Conservation (phyloP, 2,113 vertebrate genomes). For the Elanus axillaris region DNA sequence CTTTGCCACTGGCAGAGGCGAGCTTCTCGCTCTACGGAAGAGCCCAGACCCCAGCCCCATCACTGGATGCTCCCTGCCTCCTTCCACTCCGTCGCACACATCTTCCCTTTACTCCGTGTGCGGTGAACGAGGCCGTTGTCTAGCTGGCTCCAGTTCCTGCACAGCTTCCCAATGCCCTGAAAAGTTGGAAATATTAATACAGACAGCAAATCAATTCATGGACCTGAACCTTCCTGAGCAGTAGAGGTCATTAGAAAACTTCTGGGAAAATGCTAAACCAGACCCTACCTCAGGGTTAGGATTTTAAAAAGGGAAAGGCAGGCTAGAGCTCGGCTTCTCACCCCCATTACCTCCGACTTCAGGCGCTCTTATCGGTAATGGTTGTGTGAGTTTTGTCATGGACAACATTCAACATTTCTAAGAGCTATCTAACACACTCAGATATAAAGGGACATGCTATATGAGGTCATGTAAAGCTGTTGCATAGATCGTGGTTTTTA, state of each 20-base stretch:
- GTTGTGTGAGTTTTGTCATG: not conserved
- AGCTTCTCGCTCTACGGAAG: fast-evolving
- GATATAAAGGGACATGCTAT: not conserved
- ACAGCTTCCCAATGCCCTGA: not conserved
- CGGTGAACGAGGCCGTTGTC: not conserved
- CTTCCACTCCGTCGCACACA: not conserved
- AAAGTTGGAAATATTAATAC: not conserved
- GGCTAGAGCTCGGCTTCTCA: not conserved
- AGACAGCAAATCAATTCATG: not conserved
- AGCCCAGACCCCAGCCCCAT: not conserved
- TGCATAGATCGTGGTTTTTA: not conserved
- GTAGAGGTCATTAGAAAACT: not conserved
- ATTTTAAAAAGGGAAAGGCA: not conserved
- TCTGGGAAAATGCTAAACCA: not conserved
- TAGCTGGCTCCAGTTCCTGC: not conserved
- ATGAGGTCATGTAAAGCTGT: not conserved
- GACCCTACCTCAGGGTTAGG: not conserved
- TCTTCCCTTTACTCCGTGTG: not conserved
- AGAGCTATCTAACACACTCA: not conserved
- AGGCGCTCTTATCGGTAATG: fast-evolving
- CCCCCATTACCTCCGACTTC: not conserved
- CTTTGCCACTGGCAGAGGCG: not conserved
- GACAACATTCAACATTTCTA: not conserved
- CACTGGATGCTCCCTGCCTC: not conserved
- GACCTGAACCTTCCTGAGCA: not conserved